phyloP scores from a whole-genome alignment of 1,140 invertebrate species.

The Achroia grisella region DNA sequence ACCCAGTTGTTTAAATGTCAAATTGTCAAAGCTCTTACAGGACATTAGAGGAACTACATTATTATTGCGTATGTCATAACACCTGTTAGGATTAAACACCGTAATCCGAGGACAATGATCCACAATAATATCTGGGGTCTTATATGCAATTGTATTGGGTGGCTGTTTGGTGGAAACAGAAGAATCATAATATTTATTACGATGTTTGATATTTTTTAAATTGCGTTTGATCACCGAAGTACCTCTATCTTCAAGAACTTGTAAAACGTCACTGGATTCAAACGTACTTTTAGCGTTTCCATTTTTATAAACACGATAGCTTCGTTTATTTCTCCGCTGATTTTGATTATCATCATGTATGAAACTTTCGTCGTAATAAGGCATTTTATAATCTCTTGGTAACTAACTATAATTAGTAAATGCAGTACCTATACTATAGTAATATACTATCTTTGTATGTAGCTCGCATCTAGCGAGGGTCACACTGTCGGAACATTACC shows the following conservation, averaged over 20 bases:
- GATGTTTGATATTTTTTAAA: slow-evolving; percentile 60
- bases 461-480: slow-evolving; percentile 11
- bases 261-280: slow-evolving; percentile 40
- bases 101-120: slow-evolving; percentile 43
- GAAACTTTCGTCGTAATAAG: slow-evolving; percentile 72
- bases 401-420: too few relatives aligned
- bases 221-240: slow-evolving; percentile 61
- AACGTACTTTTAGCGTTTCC: slow-evolving; percentile 42
- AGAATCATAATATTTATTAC: slow-evolving; percentile 37
- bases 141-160: slow-evolving; percentile 15
- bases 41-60: slow-evolving; percentile 42
- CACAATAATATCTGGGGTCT: slow-evolving; percentile 37
- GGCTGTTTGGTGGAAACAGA: background rate
- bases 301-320: slow-evolving; percentile 68
- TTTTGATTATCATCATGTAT: slow-evolving; percentile 68
- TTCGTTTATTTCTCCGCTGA: slow-evolving; percentile 69
- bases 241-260: slow-evolving; percentile 49
- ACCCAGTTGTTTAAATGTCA: slow-evolving; percentile 37
- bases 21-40: slow-evolving; percentile 64
- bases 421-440: too few relatives aligned
- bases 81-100: slow-evolving; percentile 50
- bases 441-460: slow-evolving; percentile 10
- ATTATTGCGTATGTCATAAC: slow-evolving; percentile 58
- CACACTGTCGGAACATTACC: slow-evolving; percentile 18
- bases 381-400: slow-evolving; percentile 37